Conservation (phyloP, 1,140 invertebrate genomes). For the Drosophila fuyamai region DNA sequence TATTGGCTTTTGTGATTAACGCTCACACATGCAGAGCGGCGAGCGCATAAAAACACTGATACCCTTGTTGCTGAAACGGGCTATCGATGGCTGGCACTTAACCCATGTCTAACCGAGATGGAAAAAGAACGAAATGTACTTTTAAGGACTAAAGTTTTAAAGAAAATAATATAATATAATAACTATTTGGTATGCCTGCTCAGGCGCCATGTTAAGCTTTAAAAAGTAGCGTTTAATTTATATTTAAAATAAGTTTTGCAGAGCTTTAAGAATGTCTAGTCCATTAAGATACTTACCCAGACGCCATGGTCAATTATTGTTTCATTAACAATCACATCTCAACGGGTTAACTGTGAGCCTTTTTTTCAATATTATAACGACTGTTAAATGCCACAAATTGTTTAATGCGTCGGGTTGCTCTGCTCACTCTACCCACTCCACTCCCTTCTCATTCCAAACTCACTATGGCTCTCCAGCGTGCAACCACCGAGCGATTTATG, state of each 20-base stretch:
- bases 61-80: conserved; percentile 30
- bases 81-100: conserved; percentile 28
- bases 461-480: conserved; percentile 1
- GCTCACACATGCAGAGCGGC: conserved; percentile 8
- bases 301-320: background rate
- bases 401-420: conserved; percentile 48
- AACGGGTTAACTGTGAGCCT: conserved; percentile 26
- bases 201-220: too few relatives aligned
- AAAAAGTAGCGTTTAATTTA: too few relatives aligned
- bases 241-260: too few relatives aligned
- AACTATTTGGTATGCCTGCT: too few relatives aligned
- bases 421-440: background rate
- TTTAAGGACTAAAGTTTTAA: too few relatives aligned
- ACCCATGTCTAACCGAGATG: conserved; percentile 12
- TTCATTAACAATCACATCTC: too few relatives aligned
- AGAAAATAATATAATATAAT: too few relatives aligned
- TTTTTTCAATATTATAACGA: conserved; percentile 41
- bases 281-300: too few relatives aligned
- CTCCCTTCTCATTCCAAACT: background rate
- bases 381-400: conserved; percentile 64
- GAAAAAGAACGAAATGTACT: background rate
- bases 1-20: conserved; percentile 57
- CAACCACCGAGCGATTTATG: conserved; percentile 56
- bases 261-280: too few relatives aligned
- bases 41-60: conserved; percentile 37